Evolutionary conservation across 2,888 invertebrate genomes (phyloP).

Genomic region (Platycheirus rosarum): DNA sequence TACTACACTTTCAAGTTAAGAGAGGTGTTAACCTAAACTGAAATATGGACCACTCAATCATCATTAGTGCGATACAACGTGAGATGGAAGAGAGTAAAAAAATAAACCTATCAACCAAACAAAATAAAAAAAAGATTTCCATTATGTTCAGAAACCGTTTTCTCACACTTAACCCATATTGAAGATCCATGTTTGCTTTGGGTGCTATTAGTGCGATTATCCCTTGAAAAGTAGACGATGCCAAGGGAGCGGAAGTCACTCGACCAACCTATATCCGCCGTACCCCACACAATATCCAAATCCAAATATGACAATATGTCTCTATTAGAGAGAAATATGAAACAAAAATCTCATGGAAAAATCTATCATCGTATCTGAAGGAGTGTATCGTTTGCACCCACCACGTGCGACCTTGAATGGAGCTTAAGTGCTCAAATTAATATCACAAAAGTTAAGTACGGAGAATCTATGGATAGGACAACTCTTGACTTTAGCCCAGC

Average conservation of each 20-base stretch:
- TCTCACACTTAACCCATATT: background rate
- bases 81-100: background rate
- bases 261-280: background rate
- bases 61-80: conserved; percentile 36
- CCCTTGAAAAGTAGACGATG: background rate
- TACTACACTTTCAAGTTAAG: conserved; percentile 15
- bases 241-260: background rate
- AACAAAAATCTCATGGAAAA: conserved; percentile 37
- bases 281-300: background rate
- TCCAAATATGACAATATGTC: background rate
- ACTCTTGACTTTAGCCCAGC: conserved; percentile 39
- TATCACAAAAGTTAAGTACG: conserved; percentile 29
- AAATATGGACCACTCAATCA: conserved; percentile 64
- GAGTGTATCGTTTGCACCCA: background rate
- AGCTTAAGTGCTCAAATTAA: conserved; percentile 23
- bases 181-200: background rate
- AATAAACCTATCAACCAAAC: conserved; percentile 11
- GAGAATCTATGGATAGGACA: conserved; percentile 31
- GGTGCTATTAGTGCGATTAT: conserved; percentile 19
- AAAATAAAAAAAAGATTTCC: conserved; percentile 20
- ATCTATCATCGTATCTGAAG: conserved; percentile 20
- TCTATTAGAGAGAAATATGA: conserved; percentile 5
- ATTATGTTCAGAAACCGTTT: conserved; percentile 2
- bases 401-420: conserved; percentile 28
- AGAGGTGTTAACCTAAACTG: conserved; percentile 45